Conservation (phyloP, 1,140 invertebrate species). For the Planococcus citri region DNA sequence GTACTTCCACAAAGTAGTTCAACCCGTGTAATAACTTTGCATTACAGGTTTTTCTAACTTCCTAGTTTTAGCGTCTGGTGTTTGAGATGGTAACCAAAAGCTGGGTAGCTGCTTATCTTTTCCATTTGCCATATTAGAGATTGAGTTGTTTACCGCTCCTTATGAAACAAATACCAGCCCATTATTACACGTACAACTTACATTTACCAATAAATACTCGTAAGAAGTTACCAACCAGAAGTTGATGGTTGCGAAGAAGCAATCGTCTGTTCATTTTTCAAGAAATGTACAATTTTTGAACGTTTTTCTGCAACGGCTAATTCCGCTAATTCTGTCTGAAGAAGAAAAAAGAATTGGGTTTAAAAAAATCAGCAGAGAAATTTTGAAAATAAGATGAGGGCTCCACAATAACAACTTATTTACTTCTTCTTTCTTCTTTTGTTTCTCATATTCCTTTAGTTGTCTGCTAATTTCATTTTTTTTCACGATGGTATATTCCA, state of each 20-base stretch:
- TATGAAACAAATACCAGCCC: no score
- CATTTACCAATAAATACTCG: no score
- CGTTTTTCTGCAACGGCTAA: conserved; percentile 54
- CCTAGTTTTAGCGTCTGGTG: conserved; percentile 64
- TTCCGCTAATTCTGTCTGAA: conserved; percentile 43
- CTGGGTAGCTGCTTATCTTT: conserved; percentile 70
- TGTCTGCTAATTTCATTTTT: conserved; percentile 84
- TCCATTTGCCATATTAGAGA: conserved; percentile 63
- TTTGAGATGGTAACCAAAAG: conserved; percentile 94
- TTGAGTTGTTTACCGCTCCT: conserved; percentile 34
- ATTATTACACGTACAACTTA: no score
- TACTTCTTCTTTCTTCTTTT: conserved; percentile 60
- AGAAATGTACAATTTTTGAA: conserved; percentile 57
- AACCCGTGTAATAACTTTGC: background rate
- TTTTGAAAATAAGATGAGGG: background rate
- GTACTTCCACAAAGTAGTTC: conserved; percentile 8
- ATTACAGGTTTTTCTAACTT: conserved; percentile 68
- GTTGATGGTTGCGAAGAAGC: conserved; percentile 33
- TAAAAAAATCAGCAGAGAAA: background rate
- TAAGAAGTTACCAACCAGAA: background rate
- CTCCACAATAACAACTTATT: no score
- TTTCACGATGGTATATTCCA: conserved; percentile 90
- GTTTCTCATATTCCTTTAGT: conserved; percentile 86
- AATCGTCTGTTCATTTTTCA: conserved; percentile 61
- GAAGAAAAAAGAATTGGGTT: conserved; percentile 22